A percentile compares a stretch with the other conserved stretches of the same genome.
phyloP scores from a whole-genome alignment of 2,888 invertebrate species.

The Clusia tigrina region DNA sequence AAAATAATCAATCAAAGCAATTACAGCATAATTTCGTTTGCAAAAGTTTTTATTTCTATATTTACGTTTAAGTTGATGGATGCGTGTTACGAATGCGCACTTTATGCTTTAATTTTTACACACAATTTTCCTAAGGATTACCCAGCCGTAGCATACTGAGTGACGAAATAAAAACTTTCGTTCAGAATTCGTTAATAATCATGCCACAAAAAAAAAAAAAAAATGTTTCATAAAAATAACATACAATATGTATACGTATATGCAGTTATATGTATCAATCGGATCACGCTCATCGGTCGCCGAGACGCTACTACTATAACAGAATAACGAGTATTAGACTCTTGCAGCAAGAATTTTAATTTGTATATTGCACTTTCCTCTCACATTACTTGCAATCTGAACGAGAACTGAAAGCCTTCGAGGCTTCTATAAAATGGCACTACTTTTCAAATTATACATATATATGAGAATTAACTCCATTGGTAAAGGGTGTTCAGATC shows the following conservation, averaged over 20 bases:
- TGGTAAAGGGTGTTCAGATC: constrained; percentile 7
- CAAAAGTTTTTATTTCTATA: background rate
- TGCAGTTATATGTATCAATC: constrained; percentile 16
- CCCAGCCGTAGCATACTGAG: no score
- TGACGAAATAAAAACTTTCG: constrained; percentile 30
- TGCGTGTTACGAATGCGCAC: constrained; percentile 34
- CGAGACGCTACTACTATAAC: constrained; percentile 11
- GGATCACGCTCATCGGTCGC: constrained; percentile 49
- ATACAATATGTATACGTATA: constrained; percentile 7
- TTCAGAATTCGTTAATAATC: background rate
- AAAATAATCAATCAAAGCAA: no score
- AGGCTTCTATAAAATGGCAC: constrained; percentile 22
- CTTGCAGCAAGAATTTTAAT: constrained; percentile 26
- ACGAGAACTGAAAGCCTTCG: constrained; percentile 26
- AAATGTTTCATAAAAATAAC: background rate
- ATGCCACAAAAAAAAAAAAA: no score
- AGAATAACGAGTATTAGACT: constrained; percentile 25
- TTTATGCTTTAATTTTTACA: constrained; percentile 27
- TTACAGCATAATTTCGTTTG: constrained; percentile 16
- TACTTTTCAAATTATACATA: constrained; percentile 24
- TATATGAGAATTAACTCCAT: constrained; percentile 1
- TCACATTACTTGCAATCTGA: constrained; percentile 30
- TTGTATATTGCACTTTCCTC: constrained; percentile 48
- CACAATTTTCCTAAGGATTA: no score
- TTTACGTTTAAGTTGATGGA: constrained; percentile 23